Percentiles rank a stretch among this genome's conserved stretches.
Evolutionary conservation across 1,140 invertebrate species (phyloP).

Genomic region (Atopsyche davidsoni): DNA sequence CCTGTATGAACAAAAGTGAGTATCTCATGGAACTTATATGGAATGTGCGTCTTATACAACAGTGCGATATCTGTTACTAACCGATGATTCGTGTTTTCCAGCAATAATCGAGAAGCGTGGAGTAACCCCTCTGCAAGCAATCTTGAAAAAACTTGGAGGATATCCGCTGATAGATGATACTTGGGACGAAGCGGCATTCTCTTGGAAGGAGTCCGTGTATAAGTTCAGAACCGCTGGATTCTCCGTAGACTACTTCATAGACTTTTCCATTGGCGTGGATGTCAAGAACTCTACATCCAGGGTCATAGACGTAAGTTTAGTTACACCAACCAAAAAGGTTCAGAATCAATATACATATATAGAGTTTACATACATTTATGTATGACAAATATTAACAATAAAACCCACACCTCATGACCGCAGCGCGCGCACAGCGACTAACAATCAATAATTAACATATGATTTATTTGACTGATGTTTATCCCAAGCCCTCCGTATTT

Average conservation of each 20-base stretch:
- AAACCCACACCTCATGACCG: too few species aligned
- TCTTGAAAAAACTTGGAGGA: slow-evolving; percentile 74
- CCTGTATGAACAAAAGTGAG: slow-evolving; percentile 84
- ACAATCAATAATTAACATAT: too few species aligned
- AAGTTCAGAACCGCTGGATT: slow-evolving; percentile 73
- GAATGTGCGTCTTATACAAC: not conserved
- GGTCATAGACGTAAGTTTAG: slow-evolving; percentile 78
- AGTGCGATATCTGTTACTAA: not conserved
- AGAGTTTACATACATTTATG: too few species aligned
- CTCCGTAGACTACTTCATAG: slow-evolving; percentile 87
- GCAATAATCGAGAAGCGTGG: slow-evolving; percentile 69
- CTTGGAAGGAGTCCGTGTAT: slow-evolving; percentile 78
- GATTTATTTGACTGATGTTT: too few species aligned
- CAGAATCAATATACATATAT: not conserved
- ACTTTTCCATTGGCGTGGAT: slow-evolving; percentile 84
- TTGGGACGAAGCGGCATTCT: slow-evolving; percentile 68
- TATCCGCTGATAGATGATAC: slow-evolving; percentile 79
- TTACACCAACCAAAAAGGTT: not conserved
- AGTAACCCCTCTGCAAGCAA: slow-evolving; percentile 59
- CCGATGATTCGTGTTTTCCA: slow-evolving; percentile 34
- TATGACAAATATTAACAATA: too few species aligned
- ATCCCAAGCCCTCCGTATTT: too few species aligned
- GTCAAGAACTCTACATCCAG: slow-evolving; percentile 83
- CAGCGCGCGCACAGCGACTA: too few species aligned
- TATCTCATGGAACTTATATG: slow-evolving; percentile 17